Evolutionary conservation across 1,140 invertebrate genomes (phyloP), one percentile per base, ranked within the genome.

Genomic region (Pseudomyrmex concolor): DNA sequence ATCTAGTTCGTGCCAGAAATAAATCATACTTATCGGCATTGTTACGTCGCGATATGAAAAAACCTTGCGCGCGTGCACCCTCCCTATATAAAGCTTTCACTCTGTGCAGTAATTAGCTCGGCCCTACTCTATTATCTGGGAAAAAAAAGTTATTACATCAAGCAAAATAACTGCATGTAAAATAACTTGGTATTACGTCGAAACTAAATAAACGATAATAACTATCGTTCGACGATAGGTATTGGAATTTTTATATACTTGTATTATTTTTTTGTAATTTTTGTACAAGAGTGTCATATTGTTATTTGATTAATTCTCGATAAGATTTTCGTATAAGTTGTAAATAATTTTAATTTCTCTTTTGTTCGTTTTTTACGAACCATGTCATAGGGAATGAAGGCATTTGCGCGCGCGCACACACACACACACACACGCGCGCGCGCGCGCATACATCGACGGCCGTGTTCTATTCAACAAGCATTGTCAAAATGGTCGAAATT

Each of bases 401-500:
- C 43, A 25, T 71, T 80, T 59, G 34, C 34, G 19, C 17, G 34
- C 25, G 25, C 25, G 5, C 25, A 5, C 4, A 34, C 34, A 60
- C 57, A 64, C 2, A 3, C 25, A 25, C 34, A 1, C 22, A 22
- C 22, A 22, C 34, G 5, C 34, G 0, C 34, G 34, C 34, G 0
- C 34, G 34, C 34, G 5, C 34, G 0, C 34, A 7, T 7, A 7
- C 34, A 60, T n/a, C 19, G 12, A 22, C 19, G 55, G 25, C 9
- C 5, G 34, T 13, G 19, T 60, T 73, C 68, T n/a, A 63, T 62
- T 19, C 59, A 59, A 62, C 68, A 17, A 50, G 54, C 73, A 84
- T 84, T 84, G 70, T 80, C 83, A 76, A 82, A 86, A 92, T 91
- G 91, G 89, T 92, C 91, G 88, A 91, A 92, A 92, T 92, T 72